Percentiles rank a stretch among this genome's conserved stretches.
Evolutionary conservation across 2,113 vertebrate species (phyloP).

Genomic region (Lophotis ruficrista): DNA sequence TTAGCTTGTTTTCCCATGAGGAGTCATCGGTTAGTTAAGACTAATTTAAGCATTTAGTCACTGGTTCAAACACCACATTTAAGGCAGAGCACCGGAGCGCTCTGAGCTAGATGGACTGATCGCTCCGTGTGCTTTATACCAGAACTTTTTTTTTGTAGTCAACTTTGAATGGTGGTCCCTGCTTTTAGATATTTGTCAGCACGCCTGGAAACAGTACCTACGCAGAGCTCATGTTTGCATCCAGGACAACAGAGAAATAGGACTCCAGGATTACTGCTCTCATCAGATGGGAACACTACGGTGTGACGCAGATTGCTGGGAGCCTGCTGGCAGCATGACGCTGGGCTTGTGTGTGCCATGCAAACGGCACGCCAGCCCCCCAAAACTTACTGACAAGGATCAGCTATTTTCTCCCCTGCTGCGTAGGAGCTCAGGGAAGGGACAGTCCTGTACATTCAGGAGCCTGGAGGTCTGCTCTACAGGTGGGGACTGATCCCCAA

Average conservation of each 20-base stretch:
- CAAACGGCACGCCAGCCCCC: not conserved
- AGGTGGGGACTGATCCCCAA: not conserved
- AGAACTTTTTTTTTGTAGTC: not conserved
- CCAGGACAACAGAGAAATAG: not conserved
- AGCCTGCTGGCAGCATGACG: not conserved
- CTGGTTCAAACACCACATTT: not conserved
- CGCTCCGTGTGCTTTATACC: not conserved
- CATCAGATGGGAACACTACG: not conserved
- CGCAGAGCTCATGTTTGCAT: accelerated
- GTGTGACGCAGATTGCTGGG: not conserved
- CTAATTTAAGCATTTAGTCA: not conserved
- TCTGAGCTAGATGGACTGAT: not conserved
- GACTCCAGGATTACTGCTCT: not conserved
- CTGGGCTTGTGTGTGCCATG: not conserved
- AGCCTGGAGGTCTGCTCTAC: not conserved
- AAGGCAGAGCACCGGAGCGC: not conserved
- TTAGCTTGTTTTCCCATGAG: not conserved
- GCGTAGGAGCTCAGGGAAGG: not conserved
- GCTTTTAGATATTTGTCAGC: not conserved
- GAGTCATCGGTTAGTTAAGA: not conserved
- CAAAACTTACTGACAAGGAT: not conserved
- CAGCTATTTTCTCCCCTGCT: not conserved
- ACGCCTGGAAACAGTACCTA: not conserved
- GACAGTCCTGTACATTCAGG: not conserved
- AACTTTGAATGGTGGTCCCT: not conserved